These are phyloP conservation scores for Tholera decimalis DNA, from an alignment of 2,888 invertebrate species.

Conservation along the genomic window DNA sequence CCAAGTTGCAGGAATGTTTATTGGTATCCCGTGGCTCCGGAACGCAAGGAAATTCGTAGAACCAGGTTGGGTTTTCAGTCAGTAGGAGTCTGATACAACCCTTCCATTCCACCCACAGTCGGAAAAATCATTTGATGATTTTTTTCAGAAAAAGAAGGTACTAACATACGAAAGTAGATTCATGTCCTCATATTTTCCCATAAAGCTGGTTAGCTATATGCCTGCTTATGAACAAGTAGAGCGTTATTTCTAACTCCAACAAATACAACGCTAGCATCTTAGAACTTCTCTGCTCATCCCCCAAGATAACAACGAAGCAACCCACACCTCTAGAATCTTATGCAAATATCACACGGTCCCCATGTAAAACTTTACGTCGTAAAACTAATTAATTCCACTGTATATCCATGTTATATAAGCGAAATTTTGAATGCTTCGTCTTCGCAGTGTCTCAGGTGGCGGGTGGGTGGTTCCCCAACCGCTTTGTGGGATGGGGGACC, in stretches of 20 bases:
- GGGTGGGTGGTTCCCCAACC: slow-evolving; percentile 38
- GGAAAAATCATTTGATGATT: no score
- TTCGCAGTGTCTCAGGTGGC: slow-evolving; percentile 82
- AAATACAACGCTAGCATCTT: neutral
- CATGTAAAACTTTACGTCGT: slow-evolving; percentile 71
- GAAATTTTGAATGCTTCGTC: slow-evolving; percentile 83
- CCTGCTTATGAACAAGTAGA: neutral
- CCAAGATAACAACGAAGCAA: slow-evolving; percentile 42
- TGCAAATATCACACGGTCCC: slow-evolving; percentile 62
- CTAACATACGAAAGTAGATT: no score
- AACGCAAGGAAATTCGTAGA: no score
- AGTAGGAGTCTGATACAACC: no score
- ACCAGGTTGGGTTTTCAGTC: no score
- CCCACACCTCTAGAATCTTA: slow-evolving; percentile 60
- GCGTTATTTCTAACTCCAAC: neutral
- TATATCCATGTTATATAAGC: slow-evolving; percentile 74
- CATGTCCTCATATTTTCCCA: neutral
- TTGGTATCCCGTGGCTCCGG: no score
- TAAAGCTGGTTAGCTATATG: neutral
- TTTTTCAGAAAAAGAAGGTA: no score
- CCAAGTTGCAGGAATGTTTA: no score
- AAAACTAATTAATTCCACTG: slow-evolving; percentile 78
- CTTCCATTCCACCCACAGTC: no score
- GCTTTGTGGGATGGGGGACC: slow-evolving; percentile 20
- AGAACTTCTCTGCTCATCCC: slow-evolving; percentile 16